These are phyloP conservation scores for Camelus bactrianus DNA, from an alignment of 2,113 vertebrate species.

Conservation along the genomic window DNA sequence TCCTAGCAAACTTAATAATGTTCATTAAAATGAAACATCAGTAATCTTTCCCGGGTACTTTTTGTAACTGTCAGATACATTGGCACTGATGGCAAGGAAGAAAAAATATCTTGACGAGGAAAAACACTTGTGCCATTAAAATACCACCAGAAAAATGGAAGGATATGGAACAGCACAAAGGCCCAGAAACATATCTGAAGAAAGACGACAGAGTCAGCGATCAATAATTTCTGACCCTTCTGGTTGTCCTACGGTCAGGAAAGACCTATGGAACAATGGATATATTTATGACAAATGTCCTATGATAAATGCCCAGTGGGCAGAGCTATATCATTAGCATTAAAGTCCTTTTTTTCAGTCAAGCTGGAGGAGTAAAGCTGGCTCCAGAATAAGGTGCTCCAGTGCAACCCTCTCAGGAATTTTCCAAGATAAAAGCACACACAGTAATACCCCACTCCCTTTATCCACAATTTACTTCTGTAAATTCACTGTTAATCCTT, in stretches of 20 bases:
- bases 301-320: neutral
- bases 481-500: neutral
- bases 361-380: too few species aligned
- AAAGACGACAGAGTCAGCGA: neutral
- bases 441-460: neutral
- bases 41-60: neutral
- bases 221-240: neutral
- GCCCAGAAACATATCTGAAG: neutral
- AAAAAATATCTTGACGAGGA: neutral
- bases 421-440: neutral
- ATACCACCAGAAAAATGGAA: neutral
- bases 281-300: neutral
- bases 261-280: neutral
- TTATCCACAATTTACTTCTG: neutral
- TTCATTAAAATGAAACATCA: conserved; percentile 28
- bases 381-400: neutral
- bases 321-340: neutral
- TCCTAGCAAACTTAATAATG: neutral
- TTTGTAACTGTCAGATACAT: neutral
- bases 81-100: neutral
- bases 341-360: neutral
- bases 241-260: neutral
- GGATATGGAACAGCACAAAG: neutral
- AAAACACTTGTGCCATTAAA: neutral
- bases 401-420: neutral